Evolutionary conservation across 1,140 invertebrate genomes (phyloP).

Genomic region (Protaetia brevitarsis): DNA sequence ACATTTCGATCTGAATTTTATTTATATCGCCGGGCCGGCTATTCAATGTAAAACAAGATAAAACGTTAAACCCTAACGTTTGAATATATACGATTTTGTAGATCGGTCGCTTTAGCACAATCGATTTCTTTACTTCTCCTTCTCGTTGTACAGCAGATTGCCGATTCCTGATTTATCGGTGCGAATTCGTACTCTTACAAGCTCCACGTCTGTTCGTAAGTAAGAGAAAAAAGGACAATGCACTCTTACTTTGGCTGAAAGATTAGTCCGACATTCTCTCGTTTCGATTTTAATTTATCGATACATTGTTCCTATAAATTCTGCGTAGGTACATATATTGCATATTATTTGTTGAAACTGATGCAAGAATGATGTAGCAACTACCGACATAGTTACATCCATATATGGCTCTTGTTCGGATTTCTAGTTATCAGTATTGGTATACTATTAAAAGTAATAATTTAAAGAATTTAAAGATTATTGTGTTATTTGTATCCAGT

Average conservation of each 20-base stretch:
- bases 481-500: too few species aligned
- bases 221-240: not conserved
- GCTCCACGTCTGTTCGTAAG: not conserved
- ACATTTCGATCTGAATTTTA: not conserved
- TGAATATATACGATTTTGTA: not conserved
- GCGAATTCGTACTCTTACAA: constrained; percentile 1
- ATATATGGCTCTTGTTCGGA: too few species aligned
- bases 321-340: too few species aligned
- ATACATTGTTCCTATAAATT: too few species aligned
- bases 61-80: not conserved
- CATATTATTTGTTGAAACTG: too few species aligned
- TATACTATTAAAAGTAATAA: too few species aligned
- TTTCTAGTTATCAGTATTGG: too few species aligned
- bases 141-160: constrained; percentile 1
- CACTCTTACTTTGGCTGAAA: not conserved
- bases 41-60: constrained; percentile 1
- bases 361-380: too few species aligned
- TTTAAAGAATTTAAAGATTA: too few species aligned
- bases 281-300: too few species aligned
- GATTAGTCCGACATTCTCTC: not conserved
- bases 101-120: constrained; percentile 2
- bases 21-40: not conserved
- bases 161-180: constrained; percentile 10
- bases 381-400: too few species aligned
- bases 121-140: not conserved